Conservation (phyloP, 1,140 invertebrate genomes). For the Aphidius gifuensis region DNA sequence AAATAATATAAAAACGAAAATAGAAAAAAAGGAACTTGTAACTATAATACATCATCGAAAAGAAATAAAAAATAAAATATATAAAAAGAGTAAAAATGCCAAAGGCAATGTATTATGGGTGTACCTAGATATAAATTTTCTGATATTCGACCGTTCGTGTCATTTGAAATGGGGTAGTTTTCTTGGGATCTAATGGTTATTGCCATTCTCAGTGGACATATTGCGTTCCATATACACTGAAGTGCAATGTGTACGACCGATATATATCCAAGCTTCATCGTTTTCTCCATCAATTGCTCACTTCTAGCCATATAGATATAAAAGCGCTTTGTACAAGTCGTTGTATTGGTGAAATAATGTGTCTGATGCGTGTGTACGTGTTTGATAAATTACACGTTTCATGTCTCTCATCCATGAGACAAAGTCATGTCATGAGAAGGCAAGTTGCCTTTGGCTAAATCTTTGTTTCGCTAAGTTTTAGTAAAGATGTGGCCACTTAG, state of each 20-base stretch:
- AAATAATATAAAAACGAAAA: too few species aligned
- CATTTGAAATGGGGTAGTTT: slow-evolving; percentile 63
- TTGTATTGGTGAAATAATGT: too few species aligned
- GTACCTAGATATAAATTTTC: slow-evolving; percentile 57
- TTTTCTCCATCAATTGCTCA: slow-evolving; percentile 30
- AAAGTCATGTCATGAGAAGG: too few species aligned
- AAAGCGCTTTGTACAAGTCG: too few species aligned
- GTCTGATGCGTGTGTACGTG: too few species aligned
- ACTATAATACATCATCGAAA: neutral
- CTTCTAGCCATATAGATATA: too few species aligned
- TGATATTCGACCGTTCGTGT: slow-evolving; percentile 61
- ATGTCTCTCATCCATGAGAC: too few species aligned
- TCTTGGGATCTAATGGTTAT: slow-evolving; percentile 63
- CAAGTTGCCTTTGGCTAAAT: too few species aligned
- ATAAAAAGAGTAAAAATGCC: slow-evolving; percentile 4
- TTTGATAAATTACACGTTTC: too few species aligned
- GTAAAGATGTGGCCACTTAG: slow-evolving; percentile 52
- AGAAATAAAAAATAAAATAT: neutral
- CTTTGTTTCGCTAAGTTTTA: slow-evolving; percentile 15
- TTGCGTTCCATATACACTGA: slow-evolving; percentile 57
- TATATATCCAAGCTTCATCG: slow-evolving; percentile 52
- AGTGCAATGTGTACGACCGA: slow-evolving; percentile 61
- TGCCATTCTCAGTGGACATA: slow-evolving; percentile 63
- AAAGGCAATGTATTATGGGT: slow-evolving; percentile 5
- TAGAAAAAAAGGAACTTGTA: too few species aligned